A percentile compares a stretch with the other conserved stretches of the same genome.
Conservation (phyloP, 2,113 vertebrate genomes). For the Parus major region DNA sequence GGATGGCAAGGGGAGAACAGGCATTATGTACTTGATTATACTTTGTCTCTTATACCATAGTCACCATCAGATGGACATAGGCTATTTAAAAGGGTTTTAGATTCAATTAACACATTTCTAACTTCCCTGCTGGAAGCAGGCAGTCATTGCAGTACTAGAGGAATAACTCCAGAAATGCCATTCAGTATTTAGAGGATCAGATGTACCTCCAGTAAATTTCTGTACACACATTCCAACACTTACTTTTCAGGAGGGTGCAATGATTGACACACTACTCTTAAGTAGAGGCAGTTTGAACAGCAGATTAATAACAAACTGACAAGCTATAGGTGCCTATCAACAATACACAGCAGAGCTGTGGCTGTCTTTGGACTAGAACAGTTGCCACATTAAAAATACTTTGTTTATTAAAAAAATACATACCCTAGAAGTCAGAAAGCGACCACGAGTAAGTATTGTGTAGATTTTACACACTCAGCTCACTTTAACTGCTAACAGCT, state of each 20-base stretch:
- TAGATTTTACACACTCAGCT: not conserved
- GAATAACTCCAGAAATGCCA: not conserved
- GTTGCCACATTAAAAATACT: not conserved
- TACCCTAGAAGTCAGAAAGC: not conserved
- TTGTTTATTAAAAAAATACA: not conserved
- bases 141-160: not conserved
- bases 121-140: not conserved
- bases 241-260: not conserved
- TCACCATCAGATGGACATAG: not conserved
- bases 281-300: not conserved
- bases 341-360: not conserved
- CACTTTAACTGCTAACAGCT: constrained; percentile 4
- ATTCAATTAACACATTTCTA: not conserved
- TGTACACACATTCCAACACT: not conserved
- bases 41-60: not conserved
- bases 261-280: not conserved
- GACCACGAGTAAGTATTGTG: not conserved
- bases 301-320: not conserved
- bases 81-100: not conserved
- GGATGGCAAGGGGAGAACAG: not conserved
- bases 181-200: not conserved
- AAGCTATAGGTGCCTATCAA: not conserved
- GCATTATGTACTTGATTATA: not conserved
- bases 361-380: not conserved
- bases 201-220: not conserved